Base-by-base conservation (phyloP, 1,140 invertebrate species). In the Drosophila repleta region DNA sequence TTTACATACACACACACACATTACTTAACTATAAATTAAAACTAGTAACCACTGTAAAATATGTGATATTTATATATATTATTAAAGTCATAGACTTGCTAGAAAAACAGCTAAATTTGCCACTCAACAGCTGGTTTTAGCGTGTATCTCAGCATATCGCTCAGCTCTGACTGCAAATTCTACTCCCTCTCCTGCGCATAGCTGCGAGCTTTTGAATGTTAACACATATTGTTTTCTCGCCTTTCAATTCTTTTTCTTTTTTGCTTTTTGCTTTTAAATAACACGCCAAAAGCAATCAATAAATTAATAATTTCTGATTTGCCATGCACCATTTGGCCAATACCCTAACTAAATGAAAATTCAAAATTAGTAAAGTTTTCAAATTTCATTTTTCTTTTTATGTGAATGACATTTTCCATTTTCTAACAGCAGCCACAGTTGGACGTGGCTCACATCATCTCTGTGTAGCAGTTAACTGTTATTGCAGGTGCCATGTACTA, bases 401-500 rank as follows among this genome's bases (percentile, higher is more conserved):
- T 51, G 24, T 32, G 11, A 21, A 55, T 55, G 52, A n/a, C 52
- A 55, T n/a, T n/a, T 39, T 52, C 8, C 1, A 17, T 20, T 8
- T 15, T 37, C 11, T 21, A 20, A 13, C 43, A 37, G 62, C 37
- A 67, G 78, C 56, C 53, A 57, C 76, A 67, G 41, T 45, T 39
- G 46, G 18, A 74, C 76, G 45, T 84, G 81, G 81, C 76, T 52
- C 37, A 29, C 26, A 71, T 35, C 32, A 37, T 58, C 35, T 64
- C 60, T 61, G 41, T 76, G 72, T 76, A 62, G 52, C 64, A 43
- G 67, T 55, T 26, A 37, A 37, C 49, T 11, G 24, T 43, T 75
- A 32, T 58, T 46, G 80, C 72, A 81, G 79, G 79, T 81, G 81
- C 72, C 51, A 62, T 43, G 35, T 66, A 4, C n/a, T 20, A 18